Percentiles rank a stretch among this genome's conserved stretches.
Conservation (phyloP, 2,113 vertebrate genomes). For the Psittacula cyanocephala region DNA sequence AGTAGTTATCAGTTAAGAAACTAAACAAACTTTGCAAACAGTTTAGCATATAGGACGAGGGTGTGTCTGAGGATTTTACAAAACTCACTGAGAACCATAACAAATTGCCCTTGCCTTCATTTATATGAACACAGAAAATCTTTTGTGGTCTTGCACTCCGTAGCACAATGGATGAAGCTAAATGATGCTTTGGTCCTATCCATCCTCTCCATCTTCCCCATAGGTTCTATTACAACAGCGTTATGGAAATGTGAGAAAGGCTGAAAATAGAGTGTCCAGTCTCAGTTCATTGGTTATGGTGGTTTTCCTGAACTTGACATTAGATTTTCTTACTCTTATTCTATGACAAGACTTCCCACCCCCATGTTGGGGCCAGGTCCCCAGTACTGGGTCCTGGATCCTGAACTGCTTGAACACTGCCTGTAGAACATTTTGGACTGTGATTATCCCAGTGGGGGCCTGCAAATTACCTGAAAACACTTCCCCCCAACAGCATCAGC, state of each 20-base stretch:
- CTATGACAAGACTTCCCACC: background rate
- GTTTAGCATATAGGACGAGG: background rate
- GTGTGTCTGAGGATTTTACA: background rate
- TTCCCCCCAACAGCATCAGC: background rate
- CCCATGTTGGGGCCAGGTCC: background rate
- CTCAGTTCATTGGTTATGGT: fast-evolving
- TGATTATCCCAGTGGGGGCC: fast-evolving
- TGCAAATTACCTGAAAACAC: background rate
- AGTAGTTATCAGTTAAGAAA: background rate
- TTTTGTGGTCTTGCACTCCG: background rate
- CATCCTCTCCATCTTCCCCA: background rate
- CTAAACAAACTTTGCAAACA: background rate
- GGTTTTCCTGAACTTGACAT: background rate
- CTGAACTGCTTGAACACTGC: background rate
- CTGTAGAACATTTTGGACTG: background rate
- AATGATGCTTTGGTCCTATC: background rate
- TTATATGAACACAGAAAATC: background rate
- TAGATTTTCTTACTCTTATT: background rate
- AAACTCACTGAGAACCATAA: background rate
- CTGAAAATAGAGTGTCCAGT: background rate
- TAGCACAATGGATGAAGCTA: background rate
- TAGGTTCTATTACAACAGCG: background rate
- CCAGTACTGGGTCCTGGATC: background rate
- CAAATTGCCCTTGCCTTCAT: background rate
- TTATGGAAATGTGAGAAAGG: background rate